Base-by-base conservation (phyloP, 92 coral and sea anemone genomes). In the Actinernus sp. region DNA sequence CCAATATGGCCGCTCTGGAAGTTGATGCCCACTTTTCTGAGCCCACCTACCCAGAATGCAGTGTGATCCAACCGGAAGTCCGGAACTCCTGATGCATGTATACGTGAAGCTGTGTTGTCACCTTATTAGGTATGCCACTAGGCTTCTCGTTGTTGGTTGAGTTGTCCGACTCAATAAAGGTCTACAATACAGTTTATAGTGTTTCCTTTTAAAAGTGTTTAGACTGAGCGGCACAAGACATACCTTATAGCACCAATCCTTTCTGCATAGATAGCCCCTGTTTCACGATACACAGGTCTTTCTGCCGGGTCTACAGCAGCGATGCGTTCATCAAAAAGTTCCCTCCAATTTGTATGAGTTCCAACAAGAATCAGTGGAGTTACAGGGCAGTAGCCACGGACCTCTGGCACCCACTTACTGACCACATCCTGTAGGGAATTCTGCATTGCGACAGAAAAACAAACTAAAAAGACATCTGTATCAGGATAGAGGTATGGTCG, bases 341-440 rank as follows among this genome's bases (percentile, higher is more conserved):
- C 95, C 26, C 99, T 81, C 95, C 97, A 87, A 26, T 91, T 93
- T 1, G 82, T 92, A 24, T 95, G 99, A 17, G 99, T 95, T 24
- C 99, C 99, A 10, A 95, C 92, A 34, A 95, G 88, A 25, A 95
- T 82, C 51, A 95, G 87, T 34, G 99, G 99, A 5, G 97, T 84
- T 5, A 91, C 90, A 5, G 99, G 97, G 44, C 93, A 69, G 59
- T 69, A 60, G 49, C 62, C 55, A 26, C 82, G 89, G 16, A 95
- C 57, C 68, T 95, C 99, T 0, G 99, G 99, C 11, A 95, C 86
- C 99, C 99, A 95, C 66, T 89, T 72, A n/a, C 64, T 63, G 40
- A 78, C 45, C 23, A 84, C 97, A 54, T 88, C 87, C 44, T 71
- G 81, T 60, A 88, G 65, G 4, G 98, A 91, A 10, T 68, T 41